phyloP scores from a whole-genome alignment of 2,113 vertebrate genomes.

The Picathartes gymnocephalus region DNA sequence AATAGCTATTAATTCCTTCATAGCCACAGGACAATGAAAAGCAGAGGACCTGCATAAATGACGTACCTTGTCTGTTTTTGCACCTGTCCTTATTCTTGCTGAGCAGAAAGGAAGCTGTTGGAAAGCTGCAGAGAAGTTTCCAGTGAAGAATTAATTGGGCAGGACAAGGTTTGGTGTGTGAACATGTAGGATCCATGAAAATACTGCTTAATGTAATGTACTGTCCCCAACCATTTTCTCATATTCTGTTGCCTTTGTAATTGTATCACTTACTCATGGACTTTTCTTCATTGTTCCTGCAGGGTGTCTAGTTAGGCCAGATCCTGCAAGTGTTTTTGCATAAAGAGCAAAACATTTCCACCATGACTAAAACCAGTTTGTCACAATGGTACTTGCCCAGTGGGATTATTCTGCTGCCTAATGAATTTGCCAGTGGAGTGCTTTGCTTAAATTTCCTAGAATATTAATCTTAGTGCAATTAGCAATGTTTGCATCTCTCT shows the following conservation, averaged over 20 bases:
- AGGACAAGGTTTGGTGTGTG: background rate
- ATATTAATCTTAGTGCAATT: slow-evolving; percentile 32
- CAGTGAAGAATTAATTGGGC: background rate
- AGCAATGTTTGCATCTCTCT: background rate
- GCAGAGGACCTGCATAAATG: background rate
- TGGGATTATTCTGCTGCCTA: background rate
- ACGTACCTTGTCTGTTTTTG: background rate
- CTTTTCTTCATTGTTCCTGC: background rate
- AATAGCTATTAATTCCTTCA: background rate
- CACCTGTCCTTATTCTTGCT: background rate
- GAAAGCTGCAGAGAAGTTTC: background rate
- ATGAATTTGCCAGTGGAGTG: background rate
- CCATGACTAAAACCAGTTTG: background rate
- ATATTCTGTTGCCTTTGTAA: background rate
- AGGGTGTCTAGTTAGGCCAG: background rate
- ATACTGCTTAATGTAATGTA: background rate
- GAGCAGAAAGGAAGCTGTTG: background rate
- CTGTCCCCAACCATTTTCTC: background rate
- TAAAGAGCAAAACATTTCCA: background rate
- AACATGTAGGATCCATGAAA: background rate
- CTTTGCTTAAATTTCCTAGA: slow-evolving; percentile 13
- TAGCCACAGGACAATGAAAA: background rate
- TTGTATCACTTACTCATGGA: background rate
- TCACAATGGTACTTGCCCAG: background rate
- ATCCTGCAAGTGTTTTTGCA: background rate